phyloP scores from a whole-genome alignment of 2,113 vertebrate genomes.

The Puffinus mauretanicus region DNA sequence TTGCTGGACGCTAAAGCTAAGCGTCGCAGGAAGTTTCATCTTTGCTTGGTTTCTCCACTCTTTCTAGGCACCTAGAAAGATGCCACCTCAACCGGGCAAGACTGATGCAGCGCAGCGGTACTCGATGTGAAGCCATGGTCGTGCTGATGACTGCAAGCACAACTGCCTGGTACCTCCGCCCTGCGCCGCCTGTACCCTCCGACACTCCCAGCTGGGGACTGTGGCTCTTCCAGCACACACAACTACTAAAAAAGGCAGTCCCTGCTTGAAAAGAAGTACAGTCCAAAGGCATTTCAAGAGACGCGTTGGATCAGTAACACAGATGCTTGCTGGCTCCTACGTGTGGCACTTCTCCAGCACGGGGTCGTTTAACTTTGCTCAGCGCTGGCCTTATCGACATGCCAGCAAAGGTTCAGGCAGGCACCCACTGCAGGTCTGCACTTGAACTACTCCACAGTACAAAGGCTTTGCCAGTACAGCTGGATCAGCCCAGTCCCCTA shows the following conservation, averaged over 20 bases:
- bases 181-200: not conserved
- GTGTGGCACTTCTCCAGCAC: conserved; percentile 21
- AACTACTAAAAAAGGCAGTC: not conserved
- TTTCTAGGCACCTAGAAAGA: not conserved
- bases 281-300: not conserved
- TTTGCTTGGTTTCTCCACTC: not conserved
- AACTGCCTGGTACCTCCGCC: not conserved
- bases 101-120: not conserved
- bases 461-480: conserved; percentile 43
- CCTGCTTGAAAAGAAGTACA: not conserved
- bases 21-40: not conserved
- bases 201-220: not conserved
- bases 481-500: conserved; percentile 50
- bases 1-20: not conserved
- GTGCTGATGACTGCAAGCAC: not conserved
- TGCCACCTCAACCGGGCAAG: not conserved
- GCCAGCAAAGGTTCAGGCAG: conserved; percentile 20
- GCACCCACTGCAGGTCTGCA: conserved; percentile 36
- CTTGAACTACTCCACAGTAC: conserved; percentile 25
- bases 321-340: conserved; percentile 9
- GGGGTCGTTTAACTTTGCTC: conserved; percentile 21
- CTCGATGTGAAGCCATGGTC: accelerated
- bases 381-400: not conserved
- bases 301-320: not conserved
- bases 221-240: not conserved